Base-by-base conservation (phyloP, 1,140 invertebrate species). In the Mamestra configurata region DNA sequence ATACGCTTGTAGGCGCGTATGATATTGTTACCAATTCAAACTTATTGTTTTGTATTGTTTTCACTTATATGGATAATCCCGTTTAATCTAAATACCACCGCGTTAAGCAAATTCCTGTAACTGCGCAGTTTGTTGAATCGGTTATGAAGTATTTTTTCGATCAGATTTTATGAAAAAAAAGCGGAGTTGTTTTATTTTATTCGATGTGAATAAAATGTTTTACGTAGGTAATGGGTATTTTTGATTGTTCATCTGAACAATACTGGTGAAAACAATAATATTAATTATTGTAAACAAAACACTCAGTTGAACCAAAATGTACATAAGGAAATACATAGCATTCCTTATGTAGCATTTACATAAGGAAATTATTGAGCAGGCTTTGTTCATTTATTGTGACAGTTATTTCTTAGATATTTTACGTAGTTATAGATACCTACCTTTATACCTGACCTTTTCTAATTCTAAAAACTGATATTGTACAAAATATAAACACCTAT, bases 1-100 rank as follows among this genome's bases (percentile, higher is more conserved):
- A 49, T 61, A 53, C 53, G 78, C 66, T 77, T 55, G 51, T 37
- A 31, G 40, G 57, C 22, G 64, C 77, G 46, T 53, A 53, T 79
- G 53, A 76, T 82, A 70, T 55, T 77, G 73, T 79, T 75, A 79
- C 57, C 37, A 61, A 73, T 75, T 82, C 59, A 64, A 59, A 77
- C 10, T 57, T 73, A 73, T 57, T 55, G 37, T 64, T 64, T 35
- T 7, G 51, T 43, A 73, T 57, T 57, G 49, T 70, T 73, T 57
- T 31, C 40, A 20, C 49, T 53, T 51, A 40, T 71, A 51, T 22
- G 68, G 51, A 73, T 73, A 55, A 73, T 73, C 51, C 31, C 22
- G 27, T 13, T 55, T 71, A 51, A 49, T 31, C 46, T 10, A n/a
- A 51, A 71, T 46, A 24, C 24, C 13, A 15, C 4, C 6, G 24